These are phyloP conservation scores for Palaemon carinicauda DNA, from an alignment of 1,140 invertebrate species.

Conservation along the genomic window DNA sequence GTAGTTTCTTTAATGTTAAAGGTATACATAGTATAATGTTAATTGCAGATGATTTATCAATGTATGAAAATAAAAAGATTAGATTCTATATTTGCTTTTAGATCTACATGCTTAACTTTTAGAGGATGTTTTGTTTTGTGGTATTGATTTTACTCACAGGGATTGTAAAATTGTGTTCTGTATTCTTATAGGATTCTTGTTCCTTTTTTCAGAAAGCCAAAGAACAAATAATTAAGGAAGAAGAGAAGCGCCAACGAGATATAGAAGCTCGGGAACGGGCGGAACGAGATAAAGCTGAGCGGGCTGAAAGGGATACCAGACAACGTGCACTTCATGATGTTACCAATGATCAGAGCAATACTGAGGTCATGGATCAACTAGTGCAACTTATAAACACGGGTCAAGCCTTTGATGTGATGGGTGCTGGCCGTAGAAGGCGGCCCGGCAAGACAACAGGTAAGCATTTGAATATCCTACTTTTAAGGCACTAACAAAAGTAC, in stretches of 20 bases:
- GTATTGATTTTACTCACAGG: too few species aligned
- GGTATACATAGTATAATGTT: too few species aligned
- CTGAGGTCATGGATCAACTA: slow-evolving; percentile 59
- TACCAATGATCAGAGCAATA: slow-evolving; percentile 65
- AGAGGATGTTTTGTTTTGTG: too few species aligned
- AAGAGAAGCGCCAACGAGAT: slow-evolving; percentile 86
- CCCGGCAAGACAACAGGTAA: slow-evolving; percentile 48
- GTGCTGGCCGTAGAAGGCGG: slow-evolving; percentile 68
- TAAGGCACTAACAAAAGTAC: neutral
- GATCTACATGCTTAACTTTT: too few species aligned
- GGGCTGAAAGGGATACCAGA: slow-evolving; percentile 63
- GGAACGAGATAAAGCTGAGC: slow-evolving; percentile 81
- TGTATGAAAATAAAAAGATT: too few species aligned
- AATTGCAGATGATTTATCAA: too few species aligned
- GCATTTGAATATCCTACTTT: neutral
- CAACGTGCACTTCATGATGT: slow-evolving; percentile 58
- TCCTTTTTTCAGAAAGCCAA: slow-evolving; percentile 75
- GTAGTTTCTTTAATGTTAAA: too few species aligned
- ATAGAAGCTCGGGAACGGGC: slow-evolving; percentile 85
- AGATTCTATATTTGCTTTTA: too few species aligned
- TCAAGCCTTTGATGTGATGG: slow-evolving; percentile 59
- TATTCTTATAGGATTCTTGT: neutral
- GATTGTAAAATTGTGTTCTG: neutral
- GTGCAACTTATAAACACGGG: slow-evolving; percentile 58
- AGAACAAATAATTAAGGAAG: slow-evolving; percentile 82